These are phyloP conservation scores for Esperia sulphurella DNA, from an alignment of 2,888 invertebrate species.

Conservation along the genomic window DNA sequence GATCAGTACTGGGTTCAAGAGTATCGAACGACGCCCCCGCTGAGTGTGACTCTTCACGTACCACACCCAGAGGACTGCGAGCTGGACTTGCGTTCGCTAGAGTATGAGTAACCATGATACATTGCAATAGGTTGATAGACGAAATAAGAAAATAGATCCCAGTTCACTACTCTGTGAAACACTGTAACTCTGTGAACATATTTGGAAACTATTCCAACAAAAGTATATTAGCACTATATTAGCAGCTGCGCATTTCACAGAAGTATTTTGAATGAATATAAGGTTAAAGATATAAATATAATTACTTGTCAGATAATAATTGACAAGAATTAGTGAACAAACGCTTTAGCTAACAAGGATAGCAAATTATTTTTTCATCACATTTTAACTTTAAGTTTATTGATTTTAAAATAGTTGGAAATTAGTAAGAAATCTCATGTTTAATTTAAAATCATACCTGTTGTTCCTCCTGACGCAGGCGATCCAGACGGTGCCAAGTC, in stretches of 20 bases:
- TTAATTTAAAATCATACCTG: slow-evolving; percentile 38
- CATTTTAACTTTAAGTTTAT: no score
- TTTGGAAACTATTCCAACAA: no score
- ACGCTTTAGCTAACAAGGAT: no score
- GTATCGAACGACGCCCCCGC: slow-evolving; percentile 70
- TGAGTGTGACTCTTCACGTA: slow-evolving; percentile 80
- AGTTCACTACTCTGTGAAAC: not conserved
- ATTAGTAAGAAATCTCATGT: not conserved
- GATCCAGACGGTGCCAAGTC: slow-evolving; percentile 78
- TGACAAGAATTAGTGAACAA: no score
- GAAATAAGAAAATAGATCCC: not conserved
- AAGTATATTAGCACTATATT: no score
- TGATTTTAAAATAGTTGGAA: no score
- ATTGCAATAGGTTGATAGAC: not conserved
- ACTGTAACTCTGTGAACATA: not conserved
- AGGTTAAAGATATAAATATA: no score
- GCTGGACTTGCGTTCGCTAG: slow-evolving; percentile 71
- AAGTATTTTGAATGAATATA: no score
- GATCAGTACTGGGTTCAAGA: slow-evolving; percentile 66
- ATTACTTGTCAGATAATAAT: no score
- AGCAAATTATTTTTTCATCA: no score
- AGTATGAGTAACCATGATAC: not conserved
- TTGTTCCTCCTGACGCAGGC: slow-evolving; percentile 64
- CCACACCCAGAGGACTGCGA: slow-evolving; percentile 75
- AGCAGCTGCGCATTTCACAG: no score